Evolutionary conservation across 2,888 invertebrate genomes (phyloP), one percentile per base, ranked within the genome.

Genomic region (Gortyna flavago): DNA sequence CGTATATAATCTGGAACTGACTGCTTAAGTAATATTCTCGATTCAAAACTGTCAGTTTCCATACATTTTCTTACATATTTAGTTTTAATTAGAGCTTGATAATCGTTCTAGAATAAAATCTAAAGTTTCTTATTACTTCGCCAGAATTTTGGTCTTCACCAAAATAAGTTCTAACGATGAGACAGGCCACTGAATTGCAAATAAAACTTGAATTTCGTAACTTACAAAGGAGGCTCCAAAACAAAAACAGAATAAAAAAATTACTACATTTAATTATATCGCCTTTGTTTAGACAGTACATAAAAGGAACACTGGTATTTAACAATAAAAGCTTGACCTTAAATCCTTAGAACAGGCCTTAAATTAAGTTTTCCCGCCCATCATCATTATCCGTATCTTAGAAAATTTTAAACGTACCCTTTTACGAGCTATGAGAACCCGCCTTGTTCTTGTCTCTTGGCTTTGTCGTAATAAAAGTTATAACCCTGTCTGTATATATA

Each of bases 401-500:
- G 85, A 77, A 86, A 87, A 87, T 89, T 88, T 88, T 59, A 85
- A 86, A 88, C 87, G 89, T 76, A 80, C 84, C 86, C 87, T 89
- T 89, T 89, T 89, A 87, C 77, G 83, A 87, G 81, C 78, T 69
- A 84, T 85, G 75, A 76, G 79, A 81, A 79, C 86, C 86, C 81
- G 87, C 81, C 87, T 81, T 88, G 88, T 86, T 73, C 81, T 75
- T 85, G 85, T 86, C 84, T 75, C 48, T 75, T 67, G 73, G 78
- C 70, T 77, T 81, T 79, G 84, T 82, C 75, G 84, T 88, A 76
- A 81, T 87, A 84, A 87, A 86, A 86, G 68, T 84, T 79, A 79
- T 87, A 80, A 85, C 83, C 72, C 77, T 73, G 16, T 75, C 66
- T 61, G 0, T 80, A n/a, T 8, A 83, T 21, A 41, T 69, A 80